These are phyloP conservation scores for Pogonocichla stellata DNA, from an alignment of 2,113 vertebrate genomes.

Conservation along the genomic window DNA sequence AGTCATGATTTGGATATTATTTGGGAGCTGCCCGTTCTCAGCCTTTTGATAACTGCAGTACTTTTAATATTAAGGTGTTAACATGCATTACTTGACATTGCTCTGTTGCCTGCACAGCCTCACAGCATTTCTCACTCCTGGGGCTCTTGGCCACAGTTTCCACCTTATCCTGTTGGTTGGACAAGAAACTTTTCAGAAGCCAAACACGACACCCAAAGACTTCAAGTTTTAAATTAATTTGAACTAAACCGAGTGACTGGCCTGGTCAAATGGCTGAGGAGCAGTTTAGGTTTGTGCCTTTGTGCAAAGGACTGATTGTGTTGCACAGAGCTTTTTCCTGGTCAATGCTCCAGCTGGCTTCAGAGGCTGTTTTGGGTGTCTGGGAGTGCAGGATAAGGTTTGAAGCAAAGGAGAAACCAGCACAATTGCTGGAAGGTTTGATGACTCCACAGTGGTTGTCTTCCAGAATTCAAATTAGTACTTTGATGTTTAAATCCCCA, in stretches of 20 bases:
- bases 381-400: neutral
- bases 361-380: neutral
- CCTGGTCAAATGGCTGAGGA: neutral
- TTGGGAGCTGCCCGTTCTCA: neutral
- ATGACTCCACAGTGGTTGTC: neutral
- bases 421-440: neutral
- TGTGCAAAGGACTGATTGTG: neutral
- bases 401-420: neutral
- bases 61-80: neutral
- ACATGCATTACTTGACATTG: neutral
- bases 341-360: neutral
- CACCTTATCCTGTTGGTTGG: neutral
- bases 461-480: neutral
- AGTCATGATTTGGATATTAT: neutral
- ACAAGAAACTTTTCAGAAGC: neutral
- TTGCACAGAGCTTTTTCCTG: neutral
- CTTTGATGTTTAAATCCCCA: constrained; percentile 21
- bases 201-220: neutral
- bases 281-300: neutral
- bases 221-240: neutral
- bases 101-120: neutral
- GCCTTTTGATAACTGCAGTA: neutral
- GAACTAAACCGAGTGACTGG: neutral
- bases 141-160: neutral
- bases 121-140: neutral